Percentiles rank a stretch among this genome's conserved stretches.
phyloP scores from a whole-genome alignment of 2,797 vertebrate genomes.

The Buceros bicornis region DNA sequence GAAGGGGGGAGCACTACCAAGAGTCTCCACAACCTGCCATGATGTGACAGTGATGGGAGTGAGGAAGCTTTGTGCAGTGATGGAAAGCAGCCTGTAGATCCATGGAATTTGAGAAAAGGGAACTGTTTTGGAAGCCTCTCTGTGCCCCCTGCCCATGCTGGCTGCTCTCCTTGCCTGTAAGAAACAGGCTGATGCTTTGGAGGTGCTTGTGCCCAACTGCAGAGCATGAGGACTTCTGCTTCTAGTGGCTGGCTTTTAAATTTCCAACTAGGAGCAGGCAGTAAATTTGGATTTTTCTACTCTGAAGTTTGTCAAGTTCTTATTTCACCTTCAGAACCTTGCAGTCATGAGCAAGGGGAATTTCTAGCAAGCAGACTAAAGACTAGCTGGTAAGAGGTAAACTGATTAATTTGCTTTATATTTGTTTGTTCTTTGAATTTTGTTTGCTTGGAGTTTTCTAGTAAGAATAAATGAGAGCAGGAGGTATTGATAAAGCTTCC shows the following conservation, averaged over 20 bases:
- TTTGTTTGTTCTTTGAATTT: background rate
- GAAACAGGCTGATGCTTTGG: background rate
- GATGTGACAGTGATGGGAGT: background rate
- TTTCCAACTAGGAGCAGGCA: background rate
- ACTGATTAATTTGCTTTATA: background rate
- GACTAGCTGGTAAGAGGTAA: background rate
- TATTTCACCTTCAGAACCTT: background rate
- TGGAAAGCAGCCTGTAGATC: background rate
- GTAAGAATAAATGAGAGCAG: background rate
- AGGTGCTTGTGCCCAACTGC: background rate
- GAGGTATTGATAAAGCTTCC: background rate
- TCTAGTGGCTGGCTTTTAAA: background rate
- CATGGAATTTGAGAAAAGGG: background rate
- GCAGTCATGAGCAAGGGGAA: background rate
- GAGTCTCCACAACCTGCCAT: background rate
- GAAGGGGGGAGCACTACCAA: background rate
- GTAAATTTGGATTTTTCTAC: background rate
- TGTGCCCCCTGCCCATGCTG: rapidly evolving
- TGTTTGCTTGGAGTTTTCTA: background rate
- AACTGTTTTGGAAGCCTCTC: background rate
- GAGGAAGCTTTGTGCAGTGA: background rate
- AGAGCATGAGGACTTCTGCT: background rate
- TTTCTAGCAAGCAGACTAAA: background rate
- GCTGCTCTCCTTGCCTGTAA: background rate
- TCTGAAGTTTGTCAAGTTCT: background rate